These are phyloP conservation scores for Perca fluviatilis DNA, from an alignment of 2,113 vertebrate species.

Conservation along the genomic window DNA sequence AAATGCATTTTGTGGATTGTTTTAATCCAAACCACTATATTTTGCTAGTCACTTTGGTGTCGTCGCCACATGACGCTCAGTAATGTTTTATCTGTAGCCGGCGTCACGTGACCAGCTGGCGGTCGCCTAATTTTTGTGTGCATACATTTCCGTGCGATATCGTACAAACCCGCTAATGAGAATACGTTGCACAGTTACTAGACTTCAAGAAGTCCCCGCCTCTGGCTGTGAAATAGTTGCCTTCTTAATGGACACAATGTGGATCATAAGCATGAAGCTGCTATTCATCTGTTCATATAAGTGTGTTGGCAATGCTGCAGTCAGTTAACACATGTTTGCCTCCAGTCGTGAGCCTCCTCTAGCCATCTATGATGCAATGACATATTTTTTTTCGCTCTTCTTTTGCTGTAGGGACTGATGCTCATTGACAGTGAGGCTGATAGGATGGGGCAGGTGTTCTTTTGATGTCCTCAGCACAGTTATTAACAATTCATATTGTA, in stretches of 20 bases:
- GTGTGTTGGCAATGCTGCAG: background rate
- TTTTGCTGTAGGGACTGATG: conserved; percentile 47
- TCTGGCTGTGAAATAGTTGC: background rate
- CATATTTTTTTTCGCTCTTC: conserved; percentile 7
- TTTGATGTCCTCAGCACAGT: conserved; percentile 75
- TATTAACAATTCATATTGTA: conserved; percentile 76
- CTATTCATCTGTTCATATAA: background rate
- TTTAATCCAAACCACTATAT: too few species aligned
- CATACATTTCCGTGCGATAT: too few species aligned
- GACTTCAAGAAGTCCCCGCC: background rate
- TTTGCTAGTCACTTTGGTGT: too few species aligned
- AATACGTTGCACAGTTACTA: background rate
- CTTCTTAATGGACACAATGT: background rate
- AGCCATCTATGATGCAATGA: conserved; percentile 36
- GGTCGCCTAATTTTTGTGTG: too few species aligned
- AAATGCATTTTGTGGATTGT: too few species aligned
- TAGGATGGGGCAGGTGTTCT: conserved; percentile 72
- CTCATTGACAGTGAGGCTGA: conserved; percentile 75
- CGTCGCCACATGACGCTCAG: too few species aligned
- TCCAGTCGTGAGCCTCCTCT: conserved; percentile 24
- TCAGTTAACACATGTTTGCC: conserved; percentile 20
- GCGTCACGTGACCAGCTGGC: too few species aligned
- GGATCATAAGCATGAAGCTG: background rate
- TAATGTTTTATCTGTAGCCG: too few species aligned
- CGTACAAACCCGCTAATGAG: too few species aligned